These are phyloP conservation scores for Netelia virgata DNA, from an alignment of 2,888 invertebrate species.

Conservation along the genomic window DNA sequence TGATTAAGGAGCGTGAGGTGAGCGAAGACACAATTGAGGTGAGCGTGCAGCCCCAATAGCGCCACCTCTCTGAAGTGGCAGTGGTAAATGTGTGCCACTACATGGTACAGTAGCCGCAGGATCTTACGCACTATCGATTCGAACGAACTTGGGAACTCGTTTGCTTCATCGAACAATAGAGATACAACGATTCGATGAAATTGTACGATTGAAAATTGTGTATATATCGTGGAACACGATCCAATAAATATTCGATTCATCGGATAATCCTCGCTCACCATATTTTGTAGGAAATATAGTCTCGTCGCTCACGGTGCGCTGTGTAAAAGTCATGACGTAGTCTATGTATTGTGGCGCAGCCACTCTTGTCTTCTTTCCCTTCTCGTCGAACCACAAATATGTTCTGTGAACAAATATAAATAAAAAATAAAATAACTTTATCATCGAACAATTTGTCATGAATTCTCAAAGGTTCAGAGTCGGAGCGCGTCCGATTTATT, in stretches of 20 bases:
- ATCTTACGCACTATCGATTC: conserved; percentile 98
- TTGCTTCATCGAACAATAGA: conserved; percentile 87
- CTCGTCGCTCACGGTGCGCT: conserved; percentile 98
- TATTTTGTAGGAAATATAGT: conserved; percentile 99
- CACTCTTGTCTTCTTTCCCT: conserved; percentile 98
- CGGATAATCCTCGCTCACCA: conserved; percentile 87
- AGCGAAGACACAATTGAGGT: conserved; percentile 98
- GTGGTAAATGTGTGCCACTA: conserved; percentile 99
- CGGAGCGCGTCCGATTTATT: conserved; percentile 34
- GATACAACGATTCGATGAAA: conserved; percentile 29
- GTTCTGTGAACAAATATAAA: conserved; percentile 87
- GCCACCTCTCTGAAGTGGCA: conserved; percentile 98
- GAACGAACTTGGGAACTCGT: conserved; percentile 97
- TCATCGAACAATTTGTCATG: not conserved
- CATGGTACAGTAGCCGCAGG: conserved; percentile 98
- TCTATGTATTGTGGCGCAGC: conserved; percentile 99
- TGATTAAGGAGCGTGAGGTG: conserved; percentile 95
- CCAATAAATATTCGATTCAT: not conserved
- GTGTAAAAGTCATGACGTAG: conserved; percentile 99
- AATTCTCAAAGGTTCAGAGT: not conserved
- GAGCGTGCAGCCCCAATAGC: conserved; percentile 96
- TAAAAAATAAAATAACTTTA: not conserved
- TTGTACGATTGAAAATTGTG: not conserved
- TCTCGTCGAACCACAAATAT: conserved; percentile 99
- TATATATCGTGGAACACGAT: conserved; percentile 25